Evolutionary conservation across 1,140 invertebrate species (phyloP), one percentile per base, ranked within the genome.

Genomic region (Polypedilum pembai): DNA sequence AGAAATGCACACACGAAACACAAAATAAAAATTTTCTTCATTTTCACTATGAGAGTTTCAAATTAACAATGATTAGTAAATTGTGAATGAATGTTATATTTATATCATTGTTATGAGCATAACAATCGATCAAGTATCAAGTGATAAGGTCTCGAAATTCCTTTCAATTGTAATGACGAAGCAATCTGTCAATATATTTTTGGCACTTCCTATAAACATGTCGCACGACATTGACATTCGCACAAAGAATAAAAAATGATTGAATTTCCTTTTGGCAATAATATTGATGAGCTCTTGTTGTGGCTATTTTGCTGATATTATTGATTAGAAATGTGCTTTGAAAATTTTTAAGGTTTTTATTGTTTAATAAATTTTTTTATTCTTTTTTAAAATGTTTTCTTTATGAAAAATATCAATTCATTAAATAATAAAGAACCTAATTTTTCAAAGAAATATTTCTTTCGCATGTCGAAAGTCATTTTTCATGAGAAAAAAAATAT

Each of bases 121-220:
- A 56, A 56, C 12, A 56, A 56, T 56, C 45, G 45, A 56, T 56
- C 45, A 56, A 56, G 4, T 56, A 56, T n/a, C n/a, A 33, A 5
- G 1, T 33, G 24, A 33, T 33, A 33, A 33, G 24, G 5, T 33
- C 24, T 33, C n/a, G 5, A 33, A 33, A 33, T 33, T 33, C 24
- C 24, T 33, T 33, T 33, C 24, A 33, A 33, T 33, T 33, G 24
- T 33, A 33, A 5, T 33, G 24, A 33, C 24, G 24, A 33, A 33
- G 24, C 24, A n/a, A 56, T 56, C 45, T 56, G 45, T 56, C 45
- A 56, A 56, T 45, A 45, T n/a, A n/a, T n/a, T 56, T 56, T 56
- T 56, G 45, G 45, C 45, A 56, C 45, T 56, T 56, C 45, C 45
- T 56, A 56, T 56, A 56, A 56, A n/a, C 45, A 15, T n/a, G 4